phyloP scores from a whole-genome alignment of 2,113 vertebrate species.

The Emydura subglobosa region DNA sequence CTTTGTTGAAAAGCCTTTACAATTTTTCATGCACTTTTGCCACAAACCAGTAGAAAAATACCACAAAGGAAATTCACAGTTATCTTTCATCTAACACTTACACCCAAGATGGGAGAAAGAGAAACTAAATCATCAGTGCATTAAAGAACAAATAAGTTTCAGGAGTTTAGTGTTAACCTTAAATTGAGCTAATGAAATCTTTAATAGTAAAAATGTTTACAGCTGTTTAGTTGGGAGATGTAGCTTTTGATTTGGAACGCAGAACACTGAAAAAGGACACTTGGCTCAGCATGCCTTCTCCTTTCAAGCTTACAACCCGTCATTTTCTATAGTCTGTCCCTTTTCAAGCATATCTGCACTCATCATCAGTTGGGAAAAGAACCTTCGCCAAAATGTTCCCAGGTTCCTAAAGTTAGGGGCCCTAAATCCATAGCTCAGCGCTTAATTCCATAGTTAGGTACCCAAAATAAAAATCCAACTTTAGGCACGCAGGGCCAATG shows the following conservation, averaged over 20 bases:
- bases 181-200: conserved; percentile 61
- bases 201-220: conserved; percentile 30
- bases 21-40: not conserved
- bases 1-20: not conserved
- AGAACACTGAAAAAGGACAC: conserved; percentile 42
- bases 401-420: not conserved
- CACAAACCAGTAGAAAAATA: not conserved
- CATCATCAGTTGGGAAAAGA: conserved; percentile 7
- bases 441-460: not conserved
- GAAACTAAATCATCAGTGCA: conserved; percentile 17
- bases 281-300: conserved; percentile 3
- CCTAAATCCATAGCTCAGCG: not conserved
- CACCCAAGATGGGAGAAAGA: not conserved
- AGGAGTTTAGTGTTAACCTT: conserved; percentile 55
- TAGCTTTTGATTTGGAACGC: conserved; percentile 64
- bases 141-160: conserved; percentile 42
- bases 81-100: not conserved
- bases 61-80: not conserved
- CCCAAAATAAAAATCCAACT: not conserved
- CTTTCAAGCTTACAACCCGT: conserved; percentile 44
- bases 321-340: conserved; percentile 16
- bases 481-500: not conserved
- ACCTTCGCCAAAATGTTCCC: not conserved
- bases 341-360: conserved; percentile 47
- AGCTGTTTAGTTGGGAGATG: conserved; percentile 40